Evolutionary conservation across 2,113 vertebrate species (phyloP).

Genomic region (Pangasianodon gigas): DNA sequence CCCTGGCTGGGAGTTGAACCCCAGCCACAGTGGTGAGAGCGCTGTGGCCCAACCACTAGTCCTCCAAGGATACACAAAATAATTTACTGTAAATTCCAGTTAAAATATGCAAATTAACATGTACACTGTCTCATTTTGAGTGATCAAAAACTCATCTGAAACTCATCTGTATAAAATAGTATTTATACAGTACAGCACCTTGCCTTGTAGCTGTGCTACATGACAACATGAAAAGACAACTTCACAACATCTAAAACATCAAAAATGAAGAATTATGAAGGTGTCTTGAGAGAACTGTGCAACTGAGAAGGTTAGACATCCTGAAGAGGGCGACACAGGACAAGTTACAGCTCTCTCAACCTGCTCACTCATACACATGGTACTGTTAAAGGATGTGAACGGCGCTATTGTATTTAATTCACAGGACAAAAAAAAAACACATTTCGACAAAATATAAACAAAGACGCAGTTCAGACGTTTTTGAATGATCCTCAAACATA

Average conservation of each 20-base stretch:
- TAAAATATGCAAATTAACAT: background rate
- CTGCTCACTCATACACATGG: background rate
- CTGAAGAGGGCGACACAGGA: slow-evolving; percentile 3
- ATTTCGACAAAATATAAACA: background rate
- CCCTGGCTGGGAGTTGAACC: no score
- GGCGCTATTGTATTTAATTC: background rate
- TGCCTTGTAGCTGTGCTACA: background rate
- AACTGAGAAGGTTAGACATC: background rate
- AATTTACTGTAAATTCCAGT: background rate
- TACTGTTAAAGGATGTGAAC: no score
- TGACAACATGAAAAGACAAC: background rate
- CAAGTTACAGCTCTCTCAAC: background rate
- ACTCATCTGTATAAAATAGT: background rate
- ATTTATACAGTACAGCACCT: background rate
- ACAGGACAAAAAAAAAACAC: no score
- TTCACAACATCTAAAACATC: background rate
- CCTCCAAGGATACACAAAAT: background rate
- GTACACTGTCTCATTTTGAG: background rate
- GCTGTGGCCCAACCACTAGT: no score
- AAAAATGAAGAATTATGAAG: background rate
- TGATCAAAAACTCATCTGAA: background rate
- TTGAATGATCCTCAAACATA: background rate
- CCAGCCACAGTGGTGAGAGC: no score
- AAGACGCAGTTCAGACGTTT: background rate
- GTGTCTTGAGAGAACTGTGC: background rate